phyloP scores from a whole-genome alignment of 1,140 invertebrate species.

The Lucilia cuprina region DNA sequence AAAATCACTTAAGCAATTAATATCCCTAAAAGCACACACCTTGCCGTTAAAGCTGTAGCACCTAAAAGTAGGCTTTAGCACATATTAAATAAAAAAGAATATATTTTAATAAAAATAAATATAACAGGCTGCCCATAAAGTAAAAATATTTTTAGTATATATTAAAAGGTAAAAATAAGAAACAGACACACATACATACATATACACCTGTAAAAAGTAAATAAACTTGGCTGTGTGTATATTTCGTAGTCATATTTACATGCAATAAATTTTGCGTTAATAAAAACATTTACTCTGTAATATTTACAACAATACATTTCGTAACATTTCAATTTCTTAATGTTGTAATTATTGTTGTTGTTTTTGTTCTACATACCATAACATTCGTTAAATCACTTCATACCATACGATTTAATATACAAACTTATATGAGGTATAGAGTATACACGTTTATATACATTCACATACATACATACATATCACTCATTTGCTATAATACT shows the following conservation, averaged over 20 bases:
- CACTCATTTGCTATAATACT: neutral
- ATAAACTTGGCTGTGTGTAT: neutral
- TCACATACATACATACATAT: neutral
- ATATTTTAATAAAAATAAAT: neutral
- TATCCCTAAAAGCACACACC: neutral
- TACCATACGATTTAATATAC: neutral
- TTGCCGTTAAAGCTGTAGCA: neutral
- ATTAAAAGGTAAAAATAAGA: neutral
- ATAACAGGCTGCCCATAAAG: neutral
- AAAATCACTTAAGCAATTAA: neutral
- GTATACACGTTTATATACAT: too few species aligned
- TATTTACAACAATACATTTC: neutral
- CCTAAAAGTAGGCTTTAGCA: neutral
- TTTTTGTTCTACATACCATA: neutral
- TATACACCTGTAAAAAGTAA: neutral
- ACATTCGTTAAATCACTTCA: neutral
- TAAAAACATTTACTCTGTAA: slow-evolving; percentile 10
- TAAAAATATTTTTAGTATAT: neutral
- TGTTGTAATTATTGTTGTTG: neutral
- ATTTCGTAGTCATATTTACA: neutral
- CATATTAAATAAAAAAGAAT: neutral
- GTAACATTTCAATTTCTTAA: neutral
- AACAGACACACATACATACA: neutral
- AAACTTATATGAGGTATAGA: too few species aligned
- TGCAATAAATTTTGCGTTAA: slow-evolving; percentile 11